Evolutionary conservation across 1,140 invertebrate species (phyloP).

Genomic region (Drosophila azteca): DNA sequence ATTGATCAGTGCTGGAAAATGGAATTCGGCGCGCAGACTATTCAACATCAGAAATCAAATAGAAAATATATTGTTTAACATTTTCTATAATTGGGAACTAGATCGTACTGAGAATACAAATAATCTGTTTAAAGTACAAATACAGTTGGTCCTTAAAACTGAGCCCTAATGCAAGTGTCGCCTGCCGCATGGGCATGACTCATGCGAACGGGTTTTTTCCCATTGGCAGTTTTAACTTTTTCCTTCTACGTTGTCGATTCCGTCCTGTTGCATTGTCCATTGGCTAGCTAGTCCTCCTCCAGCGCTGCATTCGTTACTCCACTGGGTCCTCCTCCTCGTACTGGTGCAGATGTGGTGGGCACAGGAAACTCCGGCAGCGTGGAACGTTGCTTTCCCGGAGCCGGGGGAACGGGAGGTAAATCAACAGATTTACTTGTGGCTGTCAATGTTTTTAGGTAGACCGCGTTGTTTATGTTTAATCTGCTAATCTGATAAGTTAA

Average conservation of each 20-base stretch:
- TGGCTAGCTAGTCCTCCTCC: slow-evolving; percentile 48
- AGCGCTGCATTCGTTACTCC: slow-evolving; percentile 58
- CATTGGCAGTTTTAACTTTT: slow-evolving; percentile 25
- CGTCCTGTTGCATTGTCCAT: no score
- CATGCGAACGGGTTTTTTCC: slow-evolving; percentile 24
- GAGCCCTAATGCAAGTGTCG: neutral
- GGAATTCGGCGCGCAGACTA: no score
- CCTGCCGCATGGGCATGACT: slow-evolving; percentile 24
- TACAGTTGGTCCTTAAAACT: neutral
- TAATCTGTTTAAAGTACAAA: slow-evolving; percentile 15
- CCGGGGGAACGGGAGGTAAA: slow-evolving; percentile 65
- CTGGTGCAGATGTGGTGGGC: slow-evolving; percentile 15
- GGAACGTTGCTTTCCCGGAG: slow-evolving; percentile 48
- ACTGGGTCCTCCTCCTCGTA: slow-evolving; percentile 15
- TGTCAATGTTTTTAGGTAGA: slow-evolving; percentile 28
- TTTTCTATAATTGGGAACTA: neutral
- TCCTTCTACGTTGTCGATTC: slow-evolving; percentile 25
- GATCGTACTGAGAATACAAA: slow-evolving; percentile 12
- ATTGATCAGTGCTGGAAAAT: no score
- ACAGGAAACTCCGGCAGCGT: slow-evolving; percentile 61
- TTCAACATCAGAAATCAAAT: no score
- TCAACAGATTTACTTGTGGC: slow-evolving; percentile 72
- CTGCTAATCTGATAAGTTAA: slow-evolving; percentile 7
- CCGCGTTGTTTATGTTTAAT: slow-evolving; percentile 9
- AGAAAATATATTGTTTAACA: no score